These are phyloP conservation scores for Caranx ignobilis DNA, from an alignment of 2,113 vertebrate genomes.

Conservation along the genomic window DNA sequence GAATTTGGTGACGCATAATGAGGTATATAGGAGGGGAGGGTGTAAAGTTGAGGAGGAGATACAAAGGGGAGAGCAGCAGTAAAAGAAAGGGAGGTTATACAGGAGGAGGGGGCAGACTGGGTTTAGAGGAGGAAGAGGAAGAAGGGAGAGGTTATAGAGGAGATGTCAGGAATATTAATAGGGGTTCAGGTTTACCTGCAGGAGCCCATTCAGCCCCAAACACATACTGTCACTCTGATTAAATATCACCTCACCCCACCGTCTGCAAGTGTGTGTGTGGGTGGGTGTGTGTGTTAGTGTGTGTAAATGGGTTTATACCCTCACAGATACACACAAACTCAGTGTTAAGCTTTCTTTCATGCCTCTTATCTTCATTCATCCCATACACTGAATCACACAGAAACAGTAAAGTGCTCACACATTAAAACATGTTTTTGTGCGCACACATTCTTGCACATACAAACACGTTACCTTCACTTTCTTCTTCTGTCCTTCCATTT, in stretches of 20 bases:
- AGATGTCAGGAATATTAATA: conserved; percentile 80
- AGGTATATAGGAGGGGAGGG: neutral
- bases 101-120: conserved; percentile 39
- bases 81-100: conserved; percentile 51
- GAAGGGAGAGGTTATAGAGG: conserved; percentile 69
- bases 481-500: neutral
- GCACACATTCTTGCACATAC: neutral
- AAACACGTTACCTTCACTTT: conserved; percentile 7
- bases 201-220: conserved; percentile 75
- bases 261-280: conserved; percentile 3
- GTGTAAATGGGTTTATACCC: conserved; percentile 6
- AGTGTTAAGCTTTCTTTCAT: conserved; percentile 11
- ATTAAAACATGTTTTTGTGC: neutral
- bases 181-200: conserved; percentile 75
- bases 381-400: neutral
- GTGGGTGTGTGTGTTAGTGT: neutral
- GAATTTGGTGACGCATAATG: conserved; percentile 1
- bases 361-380: conserved; percentile 44
- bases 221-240: conserved; percentile 74
- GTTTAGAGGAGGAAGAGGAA: conserved; percentile 52
- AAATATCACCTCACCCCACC: conserved; percentile 65
- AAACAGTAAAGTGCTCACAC: neutral
- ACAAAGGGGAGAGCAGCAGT: conserved; percentile 42
- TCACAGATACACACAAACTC: conserved; percentile 9
- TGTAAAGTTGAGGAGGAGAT: conserved; percentile 29